phyloP scores from a whole-genome alignment of 2,888 invertebrate species.

The Meganola albula region DNA sequence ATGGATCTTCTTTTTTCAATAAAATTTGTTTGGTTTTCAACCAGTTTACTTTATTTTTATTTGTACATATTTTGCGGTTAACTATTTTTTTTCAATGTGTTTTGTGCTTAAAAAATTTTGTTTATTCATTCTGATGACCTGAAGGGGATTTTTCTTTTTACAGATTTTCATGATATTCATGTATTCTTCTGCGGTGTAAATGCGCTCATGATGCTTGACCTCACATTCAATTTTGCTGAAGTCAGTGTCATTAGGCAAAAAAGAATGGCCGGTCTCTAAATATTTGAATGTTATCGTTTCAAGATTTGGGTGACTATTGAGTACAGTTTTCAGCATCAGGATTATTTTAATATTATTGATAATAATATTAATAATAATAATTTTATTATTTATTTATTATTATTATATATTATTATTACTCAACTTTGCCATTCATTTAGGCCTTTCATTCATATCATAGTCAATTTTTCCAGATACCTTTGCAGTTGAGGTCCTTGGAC shows the following conservation, averaged over 20 bases:
- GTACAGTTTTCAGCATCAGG: no score
- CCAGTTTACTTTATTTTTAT: slow-evolving; percentile 10
- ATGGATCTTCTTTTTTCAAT: slow-evolving; percentile 8
- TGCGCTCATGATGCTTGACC: slow-evolving; percentile 8
- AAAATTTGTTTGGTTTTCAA: slow-evolving; percentile 6
- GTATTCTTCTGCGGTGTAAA: slow-evolving; percentile 12
- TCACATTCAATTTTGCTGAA: slow-evolving; percentile 10
- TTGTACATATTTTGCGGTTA: slow-evolving; percentile 8
- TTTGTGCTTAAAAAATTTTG: slow-evolving; percentile 9
- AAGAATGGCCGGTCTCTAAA: slow-evolving; percentile 6
- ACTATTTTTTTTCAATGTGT: slow-evolving; percentile 8
- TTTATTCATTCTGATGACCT: slow-evolving; percentile 9
- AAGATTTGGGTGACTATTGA: no score
- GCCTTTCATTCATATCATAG: slow-evolving; percentile 4
- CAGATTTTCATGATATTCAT: slow-evolving; percentile 12
- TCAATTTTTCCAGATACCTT: slow-evolving; percentile 4
- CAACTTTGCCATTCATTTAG: slow-evolving; percentile 8
- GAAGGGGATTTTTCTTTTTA: slow-evolving; percentile 10
- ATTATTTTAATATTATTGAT: no score
- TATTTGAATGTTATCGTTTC: no score
- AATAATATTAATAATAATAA: no score
- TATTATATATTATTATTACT: no score
- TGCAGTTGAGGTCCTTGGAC: slow-evolving; percentile 7
- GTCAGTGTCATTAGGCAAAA: slow-evolving; percentile 11
- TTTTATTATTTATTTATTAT: no score